Base-by-base conservation (phyloP, 2,888 invertebrate species). In the Sialis fuliginosa region DNA sequence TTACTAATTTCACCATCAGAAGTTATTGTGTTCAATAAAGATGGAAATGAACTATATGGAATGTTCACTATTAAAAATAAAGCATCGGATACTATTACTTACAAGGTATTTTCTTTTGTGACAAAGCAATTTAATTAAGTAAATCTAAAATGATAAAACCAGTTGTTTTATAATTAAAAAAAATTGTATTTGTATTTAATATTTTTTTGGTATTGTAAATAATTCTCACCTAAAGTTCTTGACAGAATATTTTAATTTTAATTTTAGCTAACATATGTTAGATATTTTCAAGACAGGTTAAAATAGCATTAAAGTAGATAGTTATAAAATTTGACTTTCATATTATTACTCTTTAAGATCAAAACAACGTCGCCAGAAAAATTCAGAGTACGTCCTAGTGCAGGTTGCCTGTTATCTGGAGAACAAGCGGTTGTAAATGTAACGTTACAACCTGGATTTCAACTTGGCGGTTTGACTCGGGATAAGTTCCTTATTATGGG, bases 331-430 rank as follows among this genome's bases (percentile, higher is more conserved):
- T 46, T 10, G 32, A 44, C 3, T 22, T 35, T 39, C 6, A 39
- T 39, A 42, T 50, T 44, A 39, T 10, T 48, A 48, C 68, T 66
- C 1, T 73, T 71, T 43, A 68, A 95, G 84, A 83, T 96, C 51
- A 87, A 96, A 65, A 96, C 95, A 9, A 96, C 95, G 4, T 85
- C 92, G 0, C 96, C 95, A 0, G 91, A 93, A 57, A 93, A 92
- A 63, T 96, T 91, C 66, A 72, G 90, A 33, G 96, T 97, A 1
- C 75, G 89, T 46, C 95, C 93, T 0, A 90, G 88, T 56, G 78
- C 81, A 6, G 93, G 93, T 0, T 67, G 78, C 6, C 61, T 95
- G 45, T 65, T 70, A 2, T 75, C 81, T 0, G 79, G 79, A 6
- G 74, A 72, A 4, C 69, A 70, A 0, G 72, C 77, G 37, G 69